Evolutionary conservation across 2,113 vertebrate genomes (phyloP).

Genomic region (Heteronetta atricapilla): DNA sequence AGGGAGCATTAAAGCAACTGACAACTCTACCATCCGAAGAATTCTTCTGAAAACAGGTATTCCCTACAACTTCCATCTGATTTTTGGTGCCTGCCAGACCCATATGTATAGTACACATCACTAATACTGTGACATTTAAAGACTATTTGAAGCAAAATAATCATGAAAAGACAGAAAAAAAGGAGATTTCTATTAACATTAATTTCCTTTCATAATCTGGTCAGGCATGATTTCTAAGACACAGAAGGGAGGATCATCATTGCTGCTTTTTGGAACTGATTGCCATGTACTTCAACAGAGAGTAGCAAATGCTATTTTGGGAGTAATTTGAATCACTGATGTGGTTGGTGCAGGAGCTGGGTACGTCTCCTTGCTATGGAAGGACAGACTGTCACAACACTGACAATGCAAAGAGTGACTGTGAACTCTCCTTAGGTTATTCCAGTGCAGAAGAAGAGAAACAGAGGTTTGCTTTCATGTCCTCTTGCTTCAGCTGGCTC

Average conservation of each 20-base stretch:
- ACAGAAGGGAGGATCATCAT: neutral
- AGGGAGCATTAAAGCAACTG: neutral
- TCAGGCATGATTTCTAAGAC: neutral
- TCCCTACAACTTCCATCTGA: neutral
- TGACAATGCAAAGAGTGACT: neutral
- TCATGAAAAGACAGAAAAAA: neutral
- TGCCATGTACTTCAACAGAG: neutral
- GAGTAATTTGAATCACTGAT: neutral
- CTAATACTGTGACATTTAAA: neutral
- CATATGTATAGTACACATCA: neutral
- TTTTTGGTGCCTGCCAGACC: neutral
- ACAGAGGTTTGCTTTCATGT: neutral
- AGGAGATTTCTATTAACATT: neutral
- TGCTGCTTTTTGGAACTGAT: neutral
- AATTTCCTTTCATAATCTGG: neutral
- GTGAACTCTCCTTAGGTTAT: neutral
- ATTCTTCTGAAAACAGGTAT: neutral
- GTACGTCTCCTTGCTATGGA: neutral
- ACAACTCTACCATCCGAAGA: neutral
- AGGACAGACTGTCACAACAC: neutral
- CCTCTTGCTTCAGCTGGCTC: neutral
- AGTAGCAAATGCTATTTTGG: conserved; percentile 13
- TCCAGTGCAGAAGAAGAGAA: neutral
- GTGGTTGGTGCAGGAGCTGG: neutral
- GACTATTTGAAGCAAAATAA: neutral